Base-by-base conservation (phyloP, 2,113 vertebrate species). In the Ploceus nigricollis region DNA sequence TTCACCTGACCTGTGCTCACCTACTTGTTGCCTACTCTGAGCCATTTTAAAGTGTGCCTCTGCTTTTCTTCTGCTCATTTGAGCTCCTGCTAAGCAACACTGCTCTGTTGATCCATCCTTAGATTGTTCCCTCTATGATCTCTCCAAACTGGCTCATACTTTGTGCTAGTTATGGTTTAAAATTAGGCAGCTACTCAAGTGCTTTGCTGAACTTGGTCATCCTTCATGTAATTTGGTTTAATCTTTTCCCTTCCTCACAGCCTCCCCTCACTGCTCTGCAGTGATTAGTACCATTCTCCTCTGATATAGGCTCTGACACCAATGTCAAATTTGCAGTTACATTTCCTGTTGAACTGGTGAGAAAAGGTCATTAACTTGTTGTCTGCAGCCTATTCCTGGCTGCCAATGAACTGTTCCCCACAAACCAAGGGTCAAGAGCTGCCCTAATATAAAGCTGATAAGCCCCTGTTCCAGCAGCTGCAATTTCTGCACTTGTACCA, bases 321-420 rank as follows among this genome's bases (percentile, higher is more conserved):
- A 64, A 11, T 51, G 66, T 83, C 88, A 86, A 86, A 93, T 92
- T 90, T 83, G 72, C 47, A 6, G 85, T 94, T 81, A 75, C 53
- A 84, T 93, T 83, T 89, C 88, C 56, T 86, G 64, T 94, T 92
- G 88, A 93, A 96, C 88, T 35, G 24, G 21, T 50, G 66, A 54
- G 82, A 45, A 90, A 94, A 95, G 91, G 90, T 93, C 82, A 87
- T 96, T 94, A 94, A 96, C 85, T 92, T 94, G 85, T 88, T 92
- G 76, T 75, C 92, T 3, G 1, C 0, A 0, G n/a, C 79, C 82
- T 87, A 2, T 21, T 90, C 68, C 69, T 33, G 4, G 47, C 90
- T 90, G 81, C 64, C 85, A 70, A 31, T 56, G 75, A 90, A 42
- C 90, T 70, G 40, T 10, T 95, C 71, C 48, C 44, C 82, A 78